Conservation (phyloP, 2,797 vertebrate species). For the Chrysocyon brachyurus region DNA sequence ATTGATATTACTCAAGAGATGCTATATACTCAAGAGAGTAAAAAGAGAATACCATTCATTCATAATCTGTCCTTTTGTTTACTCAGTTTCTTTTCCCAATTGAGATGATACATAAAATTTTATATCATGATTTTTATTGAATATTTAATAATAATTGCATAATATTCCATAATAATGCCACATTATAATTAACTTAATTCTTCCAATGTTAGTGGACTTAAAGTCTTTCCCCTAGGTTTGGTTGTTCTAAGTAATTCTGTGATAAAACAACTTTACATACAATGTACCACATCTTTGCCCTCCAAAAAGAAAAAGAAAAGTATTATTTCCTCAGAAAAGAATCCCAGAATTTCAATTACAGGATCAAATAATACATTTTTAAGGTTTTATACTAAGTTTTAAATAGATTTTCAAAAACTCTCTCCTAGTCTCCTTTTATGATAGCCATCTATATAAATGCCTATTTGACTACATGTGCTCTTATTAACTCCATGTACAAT, state of each 20-base stretch:
- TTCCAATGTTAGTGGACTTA: background rate
- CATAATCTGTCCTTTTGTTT: background rate
- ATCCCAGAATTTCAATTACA: background rate
- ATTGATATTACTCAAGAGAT: too few species aligned
- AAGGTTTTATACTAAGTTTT: background rate
- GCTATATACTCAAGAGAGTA: background rate
- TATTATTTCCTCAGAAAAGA: background rate
- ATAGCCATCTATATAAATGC: background rate
- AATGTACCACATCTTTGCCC: background rate
- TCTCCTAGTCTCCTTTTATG: background rate
- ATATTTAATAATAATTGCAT: background rate
- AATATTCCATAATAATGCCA: background rate
- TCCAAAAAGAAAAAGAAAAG: background rate
- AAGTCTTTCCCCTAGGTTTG: background rate
- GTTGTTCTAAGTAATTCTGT: background rate
- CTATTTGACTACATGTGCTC: background rate
- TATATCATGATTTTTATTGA: background rate
- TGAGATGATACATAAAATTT: background rate
- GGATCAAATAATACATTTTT: slow-evolving; percentile 8
- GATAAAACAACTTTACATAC: background rate
- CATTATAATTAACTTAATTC: background rate
- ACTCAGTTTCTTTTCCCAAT: slow-evolving; percentile 19
- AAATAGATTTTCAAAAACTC: slow-evolving; percentile 27
- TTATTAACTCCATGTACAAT: background rate
- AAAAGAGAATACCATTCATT: background rate